phyloP scores from a whole-genome alignment of 2,888 invertebrate genomes.

The Rhabditoides inermis region DNA sequence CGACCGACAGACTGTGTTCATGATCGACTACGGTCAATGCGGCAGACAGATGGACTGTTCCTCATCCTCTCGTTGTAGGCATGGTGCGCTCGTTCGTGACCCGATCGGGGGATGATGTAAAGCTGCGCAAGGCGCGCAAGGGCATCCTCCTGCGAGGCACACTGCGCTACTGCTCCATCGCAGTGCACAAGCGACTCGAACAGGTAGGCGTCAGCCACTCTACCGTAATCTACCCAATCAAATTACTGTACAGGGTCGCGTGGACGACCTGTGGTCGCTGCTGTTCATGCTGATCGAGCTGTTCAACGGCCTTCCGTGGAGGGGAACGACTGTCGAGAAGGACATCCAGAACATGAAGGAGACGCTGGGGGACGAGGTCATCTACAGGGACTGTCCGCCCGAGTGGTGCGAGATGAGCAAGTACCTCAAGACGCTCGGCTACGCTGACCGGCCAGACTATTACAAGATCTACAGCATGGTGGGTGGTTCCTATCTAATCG shows the following conservation, averaged over 20 bases:
- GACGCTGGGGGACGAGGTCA: constrained; percentile 7
- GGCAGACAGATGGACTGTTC: not conserved
- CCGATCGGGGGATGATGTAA: constrained; percentile 11
- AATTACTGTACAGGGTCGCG: constrained; percentile 14
- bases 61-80: constrained; percentile 7
- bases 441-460: constrained; percentile 26
- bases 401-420: constrained; percentile 23
- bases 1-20: constrained; percentile 20
- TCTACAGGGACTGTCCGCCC: constrained; percentile 15
- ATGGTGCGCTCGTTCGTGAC: constrained; percentile 27
- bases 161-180: constrained; percentile 26
- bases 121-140: constrained; percentile 16
- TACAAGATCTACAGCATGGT: constrained; percentile 22
- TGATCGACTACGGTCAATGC: constrained; percentile 25
- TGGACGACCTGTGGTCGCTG: constrained; percentile 34
- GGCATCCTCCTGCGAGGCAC: constrained; percentile 29
- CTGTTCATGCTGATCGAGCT: constrained; percentile 31
- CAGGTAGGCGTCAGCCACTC: constrained; percentile 2
- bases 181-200: constrained; percentile 23
- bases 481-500: not conserved
- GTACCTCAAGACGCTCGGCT: constrained; percentile 17
- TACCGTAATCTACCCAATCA: too few species aligned
- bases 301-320: constrained; percentile 26
- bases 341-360: constrained; percentile 19
- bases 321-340: constrained; percentile 21